Base-by-base conservation (phyloP, 2,797 vertebrate genomes). In the Poeciliopsis gracilis region DNA sequence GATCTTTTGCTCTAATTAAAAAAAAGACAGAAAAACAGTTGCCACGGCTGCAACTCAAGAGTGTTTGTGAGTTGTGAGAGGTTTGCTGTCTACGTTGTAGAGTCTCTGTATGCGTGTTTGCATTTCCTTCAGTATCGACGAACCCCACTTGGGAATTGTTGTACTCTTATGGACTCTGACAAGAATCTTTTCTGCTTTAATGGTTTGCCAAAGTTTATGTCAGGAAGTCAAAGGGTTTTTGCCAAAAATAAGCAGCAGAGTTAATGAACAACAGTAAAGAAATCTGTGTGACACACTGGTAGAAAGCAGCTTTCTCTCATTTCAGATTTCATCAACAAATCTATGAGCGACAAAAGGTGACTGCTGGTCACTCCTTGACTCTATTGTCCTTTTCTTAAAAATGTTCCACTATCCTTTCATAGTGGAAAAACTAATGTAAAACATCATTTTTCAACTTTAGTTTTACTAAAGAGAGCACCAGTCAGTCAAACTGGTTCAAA, bases 1-100 rank as follows among this genome's bases (percentile, higher is more conserved):
- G 93, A 95, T 95, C 93, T 95, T 95, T 95, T 92, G 90, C 91
- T 94, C 93, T 95, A 95, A 95, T 95, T 95, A 94, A 95, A 95
- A 94, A 43, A 93, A 93, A 93, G 86, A 89, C 91, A 89, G 86
- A 89, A 93, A 92, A 94, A 95, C 89, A 91, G 91, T 94, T 94
- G 88, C 92, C 89, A 88, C 82, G 89, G 86, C 89, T 88, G 82
- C 75, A 76, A 81, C 69, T 86, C 75, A 82, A 88, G 84, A 77
- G 80, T 79, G 86, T 91, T 88, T 91, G 87, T 89, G 83, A 81
- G 84, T 69, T 28, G 59, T 3, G 76, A 73, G n/a, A 80, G 76
- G 82, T 83, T 84, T 38, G 23, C 38, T 73, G 78, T 75, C 82
- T 85, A 43, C 61, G 51, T 83, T 78, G 20, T 38, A 79, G 28